Percentiles rank a stretch among this genome's conserved stretches.
Conservation (phyloP, 2,888 invertebrate species). For the Merodon equestris region DNA sequence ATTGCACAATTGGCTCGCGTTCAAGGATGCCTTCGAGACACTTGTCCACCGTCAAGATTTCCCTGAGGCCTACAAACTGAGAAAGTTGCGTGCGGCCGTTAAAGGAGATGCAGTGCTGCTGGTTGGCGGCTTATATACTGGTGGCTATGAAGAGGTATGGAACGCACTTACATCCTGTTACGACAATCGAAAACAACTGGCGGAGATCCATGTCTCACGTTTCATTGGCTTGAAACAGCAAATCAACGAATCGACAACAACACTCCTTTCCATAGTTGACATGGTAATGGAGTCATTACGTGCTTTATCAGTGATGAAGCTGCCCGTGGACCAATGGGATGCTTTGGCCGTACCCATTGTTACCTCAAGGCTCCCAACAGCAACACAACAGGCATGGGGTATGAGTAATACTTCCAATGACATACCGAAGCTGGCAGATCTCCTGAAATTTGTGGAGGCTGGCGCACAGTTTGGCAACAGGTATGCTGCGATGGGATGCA, state of each 20-base stretch:
- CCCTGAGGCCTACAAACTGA: no score
- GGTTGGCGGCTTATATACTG: no score
- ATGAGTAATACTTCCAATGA: constrained; percentile 35
- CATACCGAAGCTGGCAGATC: constrained; percentile 28
- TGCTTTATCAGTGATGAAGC: constrained; percentile 45
- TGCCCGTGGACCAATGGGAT: constrained; percentile 46
- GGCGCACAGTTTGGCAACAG: constrained; percentile 35
- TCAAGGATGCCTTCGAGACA: no score
- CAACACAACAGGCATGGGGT: constrained; percentile 27
- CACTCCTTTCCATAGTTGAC: constrained; percentile 34
- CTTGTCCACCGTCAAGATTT: no score
- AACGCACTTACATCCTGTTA: constrained; percentile 35
- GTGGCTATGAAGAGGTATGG: constrained; percentile 37
- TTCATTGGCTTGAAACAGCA: constrained; percentile 27
- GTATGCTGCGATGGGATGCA: constrained; percentile 12
- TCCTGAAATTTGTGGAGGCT: constrained; percentile 25
- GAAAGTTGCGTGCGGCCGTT: no score
- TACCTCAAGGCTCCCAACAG: constrained; percentile 17
- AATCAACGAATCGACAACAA: constrained; percentile 14
- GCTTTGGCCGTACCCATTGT: constrained; percentile 41
- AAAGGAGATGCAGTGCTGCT: no score
- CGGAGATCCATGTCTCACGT: constrained; percentile 45
- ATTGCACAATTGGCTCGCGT: no score
- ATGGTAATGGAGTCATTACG: constrained; percentile 41
- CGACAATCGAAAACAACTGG: constrained; percentile 35